These are phyloP conservation scores for Hypomecis atomaria DNA, from an alignment of 2,888 invertebrate genomes.

Conservation along the genomic window DNA sequence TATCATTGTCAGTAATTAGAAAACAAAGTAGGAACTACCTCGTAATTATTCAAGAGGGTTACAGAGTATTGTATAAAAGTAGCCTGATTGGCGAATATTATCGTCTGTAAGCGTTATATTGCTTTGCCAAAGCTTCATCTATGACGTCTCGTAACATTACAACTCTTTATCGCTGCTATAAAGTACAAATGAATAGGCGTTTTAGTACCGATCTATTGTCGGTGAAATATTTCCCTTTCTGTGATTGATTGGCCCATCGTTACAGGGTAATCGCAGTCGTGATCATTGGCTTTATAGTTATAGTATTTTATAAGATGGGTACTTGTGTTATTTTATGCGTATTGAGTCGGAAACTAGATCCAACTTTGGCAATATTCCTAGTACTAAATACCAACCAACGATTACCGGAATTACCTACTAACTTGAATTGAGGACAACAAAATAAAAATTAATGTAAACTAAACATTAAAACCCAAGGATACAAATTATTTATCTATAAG, in stretches of 20 bases:
- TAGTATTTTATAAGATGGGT: constrained; percentile 12
- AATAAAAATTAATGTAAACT: too few relatives aligned
- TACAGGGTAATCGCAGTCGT: constrained; percentile 18
- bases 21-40: too few relatives aligned
- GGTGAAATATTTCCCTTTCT: constrained; percentile 15
- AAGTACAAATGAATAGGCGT: constrained; percentile 25
- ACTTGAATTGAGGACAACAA: too few relatives aligned
- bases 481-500: too few relatives aligned
- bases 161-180: constrained; percentile 25
- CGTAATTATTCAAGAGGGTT: too few relatives aligned
- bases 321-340: constrained; percentile 4
- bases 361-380: neutral
- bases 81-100: neutral
- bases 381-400: too few relatives aligned
- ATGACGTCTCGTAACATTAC: constrained; percentile 8
- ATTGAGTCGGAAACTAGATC: neutral
- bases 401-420: too few relatives aligned
- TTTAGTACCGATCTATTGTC: constrained; percentile 23
- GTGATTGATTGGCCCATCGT: constrained; percentile 26
- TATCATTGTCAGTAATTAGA: too few relatives aligned
- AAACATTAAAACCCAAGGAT: too few relatives aligned
- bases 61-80: neutral
- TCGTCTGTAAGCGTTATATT: neutral
- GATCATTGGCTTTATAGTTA: constrained; percentile 15
- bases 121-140: neutral